These are phyloP conservation scores for Cephus nigrinus DNA, from an alignment of 2,888 invertebrate species.

Conservation along the genomic window DNA sequence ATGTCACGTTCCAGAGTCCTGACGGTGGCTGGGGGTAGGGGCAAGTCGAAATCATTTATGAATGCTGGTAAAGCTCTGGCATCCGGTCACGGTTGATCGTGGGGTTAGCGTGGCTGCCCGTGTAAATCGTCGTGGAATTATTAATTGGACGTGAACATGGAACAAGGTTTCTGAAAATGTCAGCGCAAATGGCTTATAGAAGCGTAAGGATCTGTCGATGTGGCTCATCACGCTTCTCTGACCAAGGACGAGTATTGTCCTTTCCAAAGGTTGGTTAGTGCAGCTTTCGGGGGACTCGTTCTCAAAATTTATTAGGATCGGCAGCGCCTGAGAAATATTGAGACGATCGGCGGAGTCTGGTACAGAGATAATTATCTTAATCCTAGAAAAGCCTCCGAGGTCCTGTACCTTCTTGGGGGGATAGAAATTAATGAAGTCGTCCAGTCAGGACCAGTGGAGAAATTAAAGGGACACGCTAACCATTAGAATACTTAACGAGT, in stretches of 20 bases:
- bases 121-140: slow-evolving; percentile 29
- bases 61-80: slow-evolving; percentile 3
- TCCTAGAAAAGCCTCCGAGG: background rate
- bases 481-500: slow-evolving; percentile 66
- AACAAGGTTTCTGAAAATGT: slow-evolving; percentile 43
- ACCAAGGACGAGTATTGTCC: too few relatives aligned
- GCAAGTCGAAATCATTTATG: slow-evolving; percentile 26
- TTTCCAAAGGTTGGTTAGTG: too few relatives aligned
- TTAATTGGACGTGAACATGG: slow-evolving; percentile 41
- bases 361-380: background rate
- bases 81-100: background rate
- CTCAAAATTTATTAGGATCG: too few relatives aligned
- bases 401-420: background rate
- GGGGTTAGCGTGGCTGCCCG: slow-evolving; percentile 24
- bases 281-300: too few relatives aligned
- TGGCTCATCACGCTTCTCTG: too few relatives aligned
- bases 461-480: slow-evolving; percentile 50
- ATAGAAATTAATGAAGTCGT: slow-evolving; percentile 51
- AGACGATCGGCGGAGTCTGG: too few relatives aligned
- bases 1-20: slow-evolving; percentile 50
- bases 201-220: too few relatives aligned
- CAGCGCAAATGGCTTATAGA: slow-evolving; percentile 13
- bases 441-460: slow-evolving; percentile 34
- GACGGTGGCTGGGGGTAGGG: background rate
- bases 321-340: too few relatives aligned